Evolutionary conservation across 1,140 invertebrate species (phyloP), one percentile per base, ranked within the genome.

Genomic region (Orius laevigatus): DNA sequence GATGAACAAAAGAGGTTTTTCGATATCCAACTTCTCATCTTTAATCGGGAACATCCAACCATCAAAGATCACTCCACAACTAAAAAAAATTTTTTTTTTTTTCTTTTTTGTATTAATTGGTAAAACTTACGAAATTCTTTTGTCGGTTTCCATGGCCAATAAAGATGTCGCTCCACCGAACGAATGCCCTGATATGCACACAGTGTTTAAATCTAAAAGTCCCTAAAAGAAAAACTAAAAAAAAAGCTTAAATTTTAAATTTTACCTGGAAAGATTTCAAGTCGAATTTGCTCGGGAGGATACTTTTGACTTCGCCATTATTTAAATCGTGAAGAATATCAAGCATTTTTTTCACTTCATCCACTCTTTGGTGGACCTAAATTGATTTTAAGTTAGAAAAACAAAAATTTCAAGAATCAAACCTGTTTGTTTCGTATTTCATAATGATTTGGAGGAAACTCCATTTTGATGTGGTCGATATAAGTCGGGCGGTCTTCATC

Each of bases 31-130:
- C 2, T 63, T 53, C 14, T 74, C 67, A 11, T 68, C 63, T 58
- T 74, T 74, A 20, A 81, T 58, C 0, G 79, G 73, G 56, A 73
- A 76, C 72, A 81, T 75, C 79, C 79, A 82, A 1, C 73, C 72
- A 61, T 82, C 79, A 25, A 81, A 52, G 16, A 72, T 62, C 3
- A 79, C 60, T 8, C 72, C 73, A 33, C 64, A 59, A 55, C 74
- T 75, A 55, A 42, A 38, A 38, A 16, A 38, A 16, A 16, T 38
- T 25, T 25, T 25, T 25, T 25, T 25, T 25, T 25, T 25, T 25
- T 25, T 25, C 25, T n/a, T n/a, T n/a, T n/a, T n/a, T 54, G 6
- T 11, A 9, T 49, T n/a, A 41, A 14, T 14, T 35, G 8, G 10
- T 11, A 35, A 12, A 32, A 46, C 9, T 60, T 65, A 75, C 73